These are phyloP conservation scores for Bactericera cockerelli DNA, from an alignment of 1,140 invertebrate species.

Conservation along the genomic window DNA sequence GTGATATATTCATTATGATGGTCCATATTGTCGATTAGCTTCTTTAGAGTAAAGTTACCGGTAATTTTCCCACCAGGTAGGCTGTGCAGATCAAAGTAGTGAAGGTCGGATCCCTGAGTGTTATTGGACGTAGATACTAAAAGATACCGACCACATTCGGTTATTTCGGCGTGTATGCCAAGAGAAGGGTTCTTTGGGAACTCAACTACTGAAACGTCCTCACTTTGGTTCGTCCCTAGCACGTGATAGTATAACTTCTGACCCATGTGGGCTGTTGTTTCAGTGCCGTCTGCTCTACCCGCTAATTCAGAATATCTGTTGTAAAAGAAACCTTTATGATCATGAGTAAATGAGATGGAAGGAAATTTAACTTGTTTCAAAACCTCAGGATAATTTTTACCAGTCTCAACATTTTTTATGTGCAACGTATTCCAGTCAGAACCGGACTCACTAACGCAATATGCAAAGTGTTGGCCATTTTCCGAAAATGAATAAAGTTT, in stretches of 20 bases:
- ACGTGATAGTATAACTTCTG: slow-evolving; percentile 91
- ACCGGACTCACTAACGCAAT: slow-evolving; percentile 78
- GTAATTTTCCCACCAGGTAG: slow-evolving; percentile 38
- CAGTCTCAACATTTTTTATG: slow-evolving; percentile 58
- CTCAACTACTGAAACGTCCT: slow-evolving; percentile 80
- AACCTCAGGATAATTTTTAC: slow-evolving; percentile 76
- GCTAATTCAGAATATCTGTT: slow-evolving; percentile 59
- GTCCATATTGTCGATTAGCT: slow-evolving; percentile 77
- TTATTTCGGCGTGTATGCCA: slow-evolving; percentile 38
- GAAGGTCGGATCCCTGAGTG: slow-evolving; percentile 77
- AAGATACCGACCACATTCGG: slow-evolving; percentile 80
- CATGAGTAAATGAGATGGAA: slow-evolving; percentile 82
- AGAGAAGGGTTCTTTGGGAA: slow-evolving; percentile 74
- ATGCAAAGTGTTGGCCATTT: slow-evolving; percentile 78
- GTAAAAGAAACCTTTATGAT: slow-evolving; percentile 90
- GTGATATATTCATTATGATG: slow-evolving; percentile 67
- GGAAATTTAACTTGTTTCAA: slow-evolving; percentile 87
- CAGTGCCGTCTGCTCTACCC: slow-evolving; percentile 73
- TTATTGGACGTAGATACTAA: slow-evolving; percentile 47
- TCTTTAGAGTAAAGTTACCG: slow-evolving; percentile 46
- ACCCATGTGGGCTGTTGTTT: slow-evolving; percentile 69
- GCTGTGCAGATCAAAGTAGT: slow-evolving; percentile 52
- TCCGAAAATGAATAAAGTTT: slow-evolving; percentile 68
- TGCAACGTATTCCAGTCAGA: slow-evolving; percentile 92
- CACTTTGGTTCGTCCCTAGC: slow-evolving; percentile 66